Evolutionary conservation across 2,797 vertebrate species (phyloP).

Genomic region (Anas georgica): DNA sequence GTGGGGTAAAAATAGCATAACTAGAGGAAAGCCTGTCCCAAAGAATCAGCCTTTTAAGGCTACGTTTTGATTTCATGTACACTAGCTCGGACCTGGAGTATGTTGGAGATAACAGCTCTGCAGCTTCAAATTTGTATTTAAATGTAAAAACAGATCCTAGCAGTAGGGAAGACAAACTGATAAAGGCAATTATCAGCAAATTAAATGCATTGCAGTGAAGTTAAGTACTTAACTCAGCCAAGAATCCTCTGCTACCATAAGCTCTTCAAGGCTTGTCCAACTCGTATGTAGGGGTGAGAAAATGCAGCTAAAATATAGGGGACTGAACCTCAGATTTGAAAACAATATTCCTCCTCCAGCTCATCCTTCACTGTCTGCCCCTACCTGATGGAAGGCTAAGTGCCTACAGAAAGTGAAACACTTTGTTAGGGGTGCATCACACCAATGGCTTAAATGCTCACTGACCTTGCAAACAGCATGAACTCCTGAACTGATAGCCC

Average conservation of each 20-base stretch:
- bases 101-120: neutral
- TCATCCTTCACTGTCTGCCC: neutral
- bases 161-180: neutral
- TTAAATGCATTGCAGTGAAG: neutral
- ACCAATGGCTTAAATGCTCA: neutral
- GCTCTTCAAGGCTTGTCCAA: neutral
- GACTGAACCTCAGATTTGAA: neutral
- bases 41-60: neutral
- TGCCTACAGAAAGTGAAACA: neutral
- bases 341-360: neutral
- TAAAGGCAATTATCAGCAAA: neutral
- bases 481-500: neutral
- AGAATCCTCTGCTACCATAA: neutral
- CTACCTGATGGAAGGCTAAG: neutral
- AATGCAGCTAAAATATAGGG: neutral
- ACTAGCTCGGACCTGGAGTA: rapidly evolving
- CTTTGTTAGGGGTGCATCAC: neutral
- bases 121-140: neutral
- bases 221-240: neutral
- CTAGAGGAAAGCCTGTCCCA: neutral
- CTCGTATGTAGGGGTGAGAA: neutral
- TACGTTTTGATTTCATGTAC: neutral
- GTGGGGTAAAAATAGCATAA: neutral
- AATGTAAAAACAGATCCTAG: neutral
- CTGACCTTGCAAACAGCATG: neutral